These are phyloP conservation scores for Parnassius glacialis DNA, from an alignment of 2,888 invertebrate genomes.

Conservation along the genomic window DNA sequence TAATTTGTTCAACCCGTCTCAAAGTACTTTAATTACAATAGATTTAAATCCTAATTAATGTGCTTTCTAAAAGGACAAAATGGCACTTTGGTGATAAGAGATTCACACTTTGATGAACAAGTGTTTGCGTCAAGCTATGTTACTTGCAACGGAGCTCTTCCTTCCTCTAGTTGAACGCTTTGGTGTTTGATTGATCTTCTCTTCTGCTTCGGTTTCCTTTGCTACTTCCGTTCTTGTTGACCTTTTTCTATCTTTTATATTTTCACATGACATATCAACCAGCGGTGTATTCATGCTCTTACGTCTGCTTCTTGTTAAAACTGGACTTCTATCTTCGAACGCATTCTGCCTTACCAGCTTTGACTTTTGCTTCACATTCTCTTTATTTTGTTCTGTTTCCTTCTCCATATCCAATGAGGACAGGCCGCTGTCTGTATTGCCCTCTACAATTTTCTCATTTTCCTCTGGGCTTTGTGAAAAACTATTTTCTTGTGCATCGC, in stretches of 20 bases:
- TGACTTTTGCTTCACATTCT: slow-evolving; percentile 38
- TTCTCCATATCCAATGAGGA: slow-evolving; percentile 41
- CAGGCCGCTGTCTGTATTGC: slow-evolving; percentile 30
- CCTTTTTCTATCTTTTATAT: background rate
- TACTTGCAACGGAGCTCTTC: slow-evolving; percentile 28
- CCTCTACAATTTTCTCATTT: slow-evolving; percentile 14
- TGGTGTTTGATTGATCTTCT: slow-evolving; percentile 33
- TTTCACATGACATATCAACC: slow-evolving; percentile 4
- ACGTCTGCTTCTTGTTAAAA: slow-evolving; percentile 52
- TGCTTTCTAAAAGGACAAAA: background rate
- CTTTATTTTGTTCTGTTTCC: slow-evolving; percentile 42
- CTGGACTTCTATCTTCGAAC: slow-evolving; percentile 40
- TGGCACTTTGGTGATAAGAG: slow-evolving; percentile 5
- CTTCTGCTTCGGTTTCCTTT: slow-evolving; percentile 39
- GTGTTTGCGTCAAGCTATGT: background rate
- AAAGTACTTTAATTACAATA: no score
- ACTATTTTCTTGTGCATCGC: slow-evolving; percentile 23
- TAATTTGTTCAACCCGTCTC: no score
- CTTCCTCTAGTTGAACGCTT: slow-evolving; percentile 37
- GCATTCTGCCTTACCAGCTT: slow-evolving; percentile 51
- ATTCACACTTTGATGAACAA: no score
- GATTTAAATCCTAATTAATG: no score
- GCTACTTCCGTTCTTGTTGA: slow-evolving; percentile 31
- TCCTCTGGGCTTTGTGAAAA: slow-evolving; percentile 26
- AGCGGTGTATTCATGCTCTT: slow-evolving; percentile 43